Evolutionary conservation across 2,113 vertebrate species (phyloP).

Genomic region (Microtus richardsoni): DNA sequence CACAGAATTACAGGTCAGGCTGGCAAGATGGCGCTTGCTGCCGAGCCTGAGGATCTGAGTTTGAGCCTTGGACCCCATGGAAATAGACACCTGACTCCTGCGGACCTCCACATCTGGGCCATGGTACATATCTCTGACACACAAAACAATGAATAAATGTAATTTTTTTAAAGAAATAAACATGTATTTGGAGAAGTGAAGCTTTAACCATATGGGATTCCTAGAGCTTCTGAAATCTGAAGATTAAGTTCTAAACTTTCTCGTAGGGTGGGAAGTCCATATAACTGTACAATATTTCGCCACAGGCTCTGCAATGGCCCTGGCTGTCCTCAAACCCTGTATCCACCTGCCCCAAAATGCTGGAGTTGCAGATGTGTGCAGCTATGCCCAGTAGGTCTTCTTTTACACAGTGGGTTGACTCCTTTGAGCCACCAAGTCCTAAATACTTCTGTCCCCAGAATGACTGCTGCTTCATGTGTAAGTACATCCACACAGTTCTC

Average conservation of each 20-base stretch:
- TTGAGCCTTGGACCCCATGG: too few species aligned
- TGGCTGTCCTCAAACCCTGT: neutral
- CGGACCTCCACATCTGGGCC: neutral
- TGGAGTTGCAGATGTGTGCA: neutral
- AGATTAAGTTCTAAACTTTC: neutral
- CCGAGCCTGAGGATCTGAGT: neutral
- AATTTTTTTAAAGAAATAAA: neutral
- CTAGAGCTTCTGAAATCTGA: neutral
- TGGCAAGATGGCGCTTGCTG: too few species aligned
- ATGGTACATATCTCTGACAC: too few species aligned
- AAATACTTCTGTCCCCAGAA: neutral
- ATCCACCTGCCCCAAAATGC: neutral
- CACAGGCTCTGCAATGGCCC: neutral
- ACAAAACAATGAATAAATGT: neutral
- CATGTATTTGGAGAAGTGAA: neutral
- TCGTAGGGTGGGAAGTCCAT: neutral
- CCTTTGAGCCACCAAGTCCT: neutral
- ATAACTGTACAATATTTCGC: neutral
- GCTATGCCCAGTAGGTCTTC: neutral
- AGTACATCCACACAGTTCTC: neutral
- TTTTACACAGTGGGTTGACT: neutral
- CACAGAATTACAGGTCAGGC: neutral
- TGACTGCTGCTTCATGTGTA: neutral
- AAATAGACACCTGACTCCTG: neutral
- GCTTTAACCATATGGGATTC: neutral